Percentiles rank a stretch among this genome's conserved stretches.
These are phyloP conservation scores for Carassius carassius DNA, from an alignment of 2,113 vertebrate species.

Conservation along the genomic window DNA sequence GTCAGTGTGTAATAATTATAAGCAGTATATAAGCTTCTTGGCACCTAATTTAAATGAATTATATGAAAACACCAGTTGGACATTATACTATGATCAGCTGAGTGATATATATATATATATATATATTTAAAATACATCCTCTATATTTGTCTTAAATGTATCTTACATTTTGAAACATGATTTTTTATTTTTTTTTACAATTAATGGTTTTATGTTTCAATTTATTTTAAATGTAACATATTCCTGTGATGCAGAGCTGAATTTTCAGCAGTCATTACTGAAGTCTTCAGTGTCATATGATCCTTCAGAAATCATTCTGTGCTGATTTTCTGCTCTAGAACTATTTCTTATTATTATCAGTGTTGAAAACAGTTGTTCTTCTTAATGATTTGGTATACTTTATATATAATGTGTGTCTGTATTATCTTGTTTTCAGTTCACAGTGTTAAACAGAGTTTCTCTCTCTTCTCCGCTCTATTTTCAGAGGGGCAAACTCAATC, in stretches of 20 bases:
- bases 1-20: conserved; percentile 31
- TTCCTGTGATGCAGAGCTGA: too few species aligned
- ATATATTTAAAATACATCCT: too few species aligned
- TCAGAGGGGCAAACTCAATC: conserved; percentile 84
- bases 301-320: background rate
- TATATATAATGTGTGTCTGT: conserved; percentile 27
- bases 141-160: too few species aligned
- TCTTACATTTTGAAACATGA: background rate
- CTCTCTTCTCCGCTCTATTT: conserved; percentile 32
- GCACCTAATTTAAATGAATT: background rate
- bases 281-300: background rate
- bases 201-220: too few species aligned
- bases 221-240: background rate
- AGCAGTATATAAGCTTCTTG: background rate
- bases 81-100: conserved; percentile 61
- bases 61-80: conserved; percentile 70
- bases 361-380: too few species aligned
- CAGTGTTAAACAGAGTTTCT: background rate
- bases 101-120: background rate
- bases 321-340: background rate
- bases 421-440: conserved; percentile 44
- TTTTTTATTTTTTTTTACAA: too few species aligned
- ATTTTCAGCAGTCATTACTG: too few species aligned
- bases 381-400: too few species aligned
- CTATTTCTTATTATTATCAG: background rate